Conservation (phyloP, 2,113 vertebrate genomes). For the Varanus salvator region DNA sequence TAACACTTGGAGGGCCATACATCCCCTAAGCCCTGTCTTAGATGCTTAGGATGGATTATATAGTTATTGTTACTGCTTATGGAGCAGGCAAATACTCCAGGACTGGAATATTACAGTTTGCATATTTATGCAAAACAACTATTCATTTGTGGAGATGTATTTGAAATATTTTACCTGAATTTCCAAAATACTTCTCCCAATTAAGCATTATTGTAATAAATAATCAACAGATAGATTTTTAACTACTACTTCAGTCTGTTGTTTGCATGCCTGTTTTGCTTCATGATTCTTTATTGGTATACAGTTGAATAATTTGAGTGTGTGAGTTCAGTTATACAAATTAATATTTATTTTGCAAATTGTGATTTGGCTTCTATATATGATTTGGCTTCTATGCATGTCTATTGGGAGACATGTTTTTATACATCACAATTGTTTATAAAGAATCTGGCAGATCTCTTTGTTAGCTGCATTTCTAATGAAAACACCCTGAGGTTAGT, state of each 20-base stretch:
- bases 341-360: neutral
- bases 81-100: no score
- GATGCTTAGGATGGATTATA: neutral
- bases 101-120: no score
- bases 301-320: neutral
- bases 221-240: neutral
- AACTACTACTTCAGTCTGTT: slow-evolving; percentile 12
- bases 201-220: no score
- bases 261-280: slow-evolving; percentile 21
- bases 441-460: slow-evolving; percentile 21
- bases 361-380: slow-evolving; percentile 6
- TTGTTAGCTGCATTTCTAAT: slow-evolving; percentile 17
- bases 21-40: no score
- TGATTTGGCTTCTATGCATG: slow-evolving; percentile 6
- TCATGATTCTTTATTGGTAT: slow-evolving; percentile 40
- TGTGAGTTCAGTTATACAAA: slow-evolving; percentile 3
- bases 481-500: slow-evolving; percentile 27
- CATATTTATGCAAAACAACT: no score
- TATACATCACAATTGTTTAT: slow-evolving; percentile 23
- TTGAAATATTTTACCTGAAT: no score
- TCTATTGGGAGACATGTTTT: slow-evolving; percentile 2
- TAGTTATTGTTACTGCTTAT: no score
- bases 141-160: no score
- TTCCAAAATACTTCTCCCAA: neutral
- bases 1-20: no score